Evolutionary conservation across 1,140 invertebrate genomes (phyloP).

Genomic region (Cyphomyrmex costatus): DNA sequence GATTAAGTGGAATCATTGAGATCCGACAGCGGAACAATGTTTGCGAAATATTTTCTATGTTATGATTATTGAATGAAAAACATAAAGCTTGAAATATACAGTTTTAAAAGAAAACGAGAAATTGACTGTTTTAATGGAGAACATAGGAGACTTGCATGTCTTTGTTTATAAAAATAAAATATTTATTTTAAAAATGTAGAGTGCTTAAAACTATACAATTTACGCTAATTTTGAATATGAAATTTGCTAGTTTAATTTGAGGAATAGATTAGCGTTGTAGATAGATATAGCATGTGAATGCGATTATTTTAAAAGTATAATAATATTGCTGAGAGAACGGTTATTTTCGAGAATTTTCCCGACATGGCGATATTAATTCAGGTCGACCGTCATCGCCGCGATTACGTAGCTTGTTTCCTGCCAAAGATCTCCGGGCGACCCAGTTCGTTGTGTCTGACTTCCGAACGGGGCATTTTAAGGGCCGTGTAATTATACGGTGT

Average conservation of each 20-base stretch:
- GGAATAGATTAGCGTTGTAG: no score
- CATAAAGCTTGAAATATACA: neutral
- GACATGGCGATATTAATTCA: slow-evolving; percentile 23
- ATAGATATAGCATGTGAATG: neutral
- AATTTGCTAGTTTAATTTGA: neutral
- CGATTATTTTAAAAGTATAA: neutral
- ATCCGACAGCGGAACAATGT: slow-evolving; percentile 5
- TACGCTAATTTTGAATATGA: neutral
- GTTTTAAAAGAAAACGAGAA: neutral
- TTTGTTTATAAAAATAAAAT: neutral
- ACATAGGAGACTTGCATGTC: neutral
- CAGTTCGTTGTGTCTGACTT: slow-evolving; percentile 24
- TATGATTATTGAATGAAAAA: slow-evolving; percentile 5
- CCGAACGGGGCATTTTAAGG: slow-evolving; percentile 28
- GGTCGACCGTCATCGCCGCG: neutral
- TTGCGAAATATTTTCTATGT: neutral
- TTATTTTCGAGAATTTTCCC: neutral
- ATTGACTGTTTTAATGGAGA: neutral
- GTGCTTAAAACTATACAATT: no score
- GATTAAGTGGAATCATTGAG: neutral
- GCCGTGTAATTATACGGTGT: slow-evolving; percentile 16
- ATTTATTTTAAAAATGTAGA: neutral
- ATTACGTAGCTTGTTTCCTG: slow-evolving; percentile 34
- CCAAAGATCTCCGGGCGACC: slow-evolving; percentile 35
- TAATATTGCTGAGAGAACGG: neutral